A percentile compares a stretch with the other conserved stretches of the same genome.
Conservation (phyloP, 2,797 vertebrate species). For the Tenualosa ilisha region DNA sequence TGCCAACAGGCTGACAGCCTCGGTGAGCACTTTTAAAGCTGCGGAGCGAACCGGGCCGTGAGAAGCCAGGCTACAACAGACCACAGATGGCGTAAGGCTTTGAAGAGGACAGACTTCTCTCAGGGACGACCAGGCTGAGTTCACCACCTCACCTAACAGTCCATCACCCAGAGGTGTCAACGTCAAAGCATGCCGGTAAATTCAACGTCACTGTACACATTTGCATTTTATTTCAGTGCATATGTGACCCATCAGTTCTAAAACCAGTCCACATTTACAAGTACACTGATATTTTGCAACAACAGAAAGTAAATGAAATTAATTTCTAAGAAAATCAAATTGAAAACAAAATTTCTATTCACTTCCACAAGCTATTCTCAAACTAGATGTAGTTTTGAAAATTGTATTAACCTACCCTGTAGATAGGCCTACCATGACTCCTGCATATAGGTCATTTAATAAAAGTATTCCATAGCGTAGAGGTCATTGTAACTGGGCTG, state of each 20-base stretch:
- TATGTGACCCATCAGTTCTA: neutral
- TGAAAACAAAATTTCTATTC: neutral
- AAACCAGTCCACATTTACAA: neutral
- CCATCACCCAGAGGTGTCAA: neutral
- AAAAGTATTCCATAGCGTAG: neutral
- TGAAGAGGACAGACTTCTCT: slow-evolving; percentile 15
- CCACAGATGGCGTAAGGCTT: neutral
- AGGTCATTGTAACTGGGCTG: slow-evolving; percentile 18
- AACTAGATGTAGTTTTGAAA: neutral
- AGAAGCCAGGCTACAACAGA: slow-evolving; percentile 2
- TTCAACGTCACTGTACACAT: neutral
- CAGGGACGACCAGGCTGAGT: slow-evolving; percentile 8
- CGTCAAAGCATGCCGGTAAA: neutral
- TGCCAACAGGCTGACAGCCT: slow-evolving; percentile 22
- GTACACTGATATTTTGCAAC: neutral
- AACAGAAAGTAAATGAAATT: neutral
- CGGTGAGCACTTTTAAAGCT: slow-evolving; percentile 2
- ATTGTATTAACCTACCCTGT: neutral
- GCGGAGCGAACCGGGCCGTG: neutral
- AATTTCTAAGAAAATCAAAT: neutral
- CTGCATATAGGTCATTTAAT: neutral
- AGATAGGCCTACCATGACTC: neutral
- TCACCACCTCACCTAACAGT: slow-evolving; percentile 7
- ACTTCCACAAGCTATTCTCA: neutral
- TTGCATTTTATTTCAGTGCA: neutral